These are phyloP conservation scores for Macrotrachela quadricornifera DNA, from an alignment of 1,140 invertebrate species.

Conservation along the genomic window DNA sequence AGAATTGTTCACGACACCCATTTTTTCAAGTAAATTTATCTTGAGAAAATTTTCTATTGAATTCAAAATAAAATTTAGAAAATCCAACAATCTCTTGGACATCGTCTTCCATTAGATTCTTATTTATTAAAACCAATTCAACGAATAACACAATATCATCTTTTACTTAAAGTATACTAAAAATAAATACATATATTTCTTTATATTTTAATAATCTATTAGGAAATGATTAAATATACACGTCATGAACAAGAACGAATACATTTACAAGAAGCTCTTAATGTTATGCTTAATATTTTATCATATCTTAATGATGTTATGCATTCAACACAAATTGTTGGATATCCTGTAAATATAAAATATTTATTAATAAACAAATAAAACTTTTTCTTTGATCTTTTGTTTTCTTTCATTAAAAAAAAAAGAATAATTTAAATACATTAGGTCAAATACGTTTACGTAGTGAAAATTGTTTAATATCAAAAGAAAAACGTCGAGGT, in stretches of 20 bases:
- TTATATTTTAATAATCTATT: no score
- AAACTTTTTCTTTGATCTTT: no score
- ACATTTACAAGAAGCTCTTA: slow-evolving; percentile 64
- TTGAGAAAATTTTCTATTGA: no score
- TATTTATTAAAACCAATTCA: slow-evolving; percentile 30
- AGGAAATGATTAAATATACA: slow-evolving; percentile 25
- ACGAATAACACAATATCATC: slow-evolving; percentile 29
- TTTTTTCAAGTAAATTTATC: slow-evolving; percentile 21
- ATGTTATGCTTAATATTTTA: slow-evolving; percentile 73
- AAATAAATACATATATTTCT: no score
- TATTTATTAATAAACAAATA: no score
- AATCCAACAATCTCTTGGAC: slow-evolving; percentile 43
- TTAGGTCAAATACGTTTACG: slow-evolving; percentile 7
- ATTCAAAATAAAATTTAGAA: slow-evolving; percentile 30
- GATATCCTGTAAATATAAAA: slow-evolving; percentile 50
- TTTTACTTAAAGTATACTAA: slow-evolving; percentile 21
- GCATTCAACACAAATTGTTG: slow-evolving; percentile 81
- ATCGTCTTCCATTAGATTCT: slow-evolving; percentile 27
- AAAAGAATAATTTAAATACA: not conserved
- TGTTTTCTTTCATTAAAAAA: no score
- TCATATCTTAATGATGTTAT: slow-evolving; percentile 87
- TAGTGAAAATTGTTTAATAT: no score
- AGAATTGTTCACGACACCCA: slow-evolving; percentile 22
- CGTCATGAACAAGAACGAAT: slow-evolving; percentile 47
- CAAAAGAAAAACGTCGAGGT: slow-evolving; percentile 42